Evolutionary conservation across 1,140 invertebrate genomes (phyloP), one percentile per base, ranked within the genome.

Genomic region (Ectropis grisescens): DNA sequence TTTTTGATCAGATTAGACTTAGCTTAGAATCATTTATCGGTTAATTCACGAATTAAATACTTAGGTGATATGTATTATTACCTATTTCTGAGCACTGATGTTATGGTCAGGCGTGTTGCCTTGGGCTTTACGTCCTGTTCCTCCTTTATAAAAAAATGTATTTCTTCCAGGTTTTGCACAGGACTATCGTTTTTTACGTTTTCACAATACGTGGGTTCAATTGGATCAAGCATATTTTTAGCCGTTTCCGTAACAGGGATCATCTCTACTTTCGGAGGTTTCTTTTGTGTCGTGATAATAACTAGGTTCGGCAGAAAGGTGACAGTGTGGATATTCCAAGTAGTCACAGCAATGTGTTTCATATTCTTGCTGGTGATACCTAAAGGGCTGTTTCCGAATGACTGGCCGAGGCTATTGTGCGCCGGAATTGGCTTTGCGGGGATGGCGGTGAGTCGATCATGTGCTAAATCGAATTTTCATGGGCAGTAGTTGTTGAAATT

Each of bases 141-240:
- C n/a, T n/a, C n/a, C n/a, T n/a, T n/a, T n/a, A n/a, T n/a, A n/a
- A n/a, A n/a, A n/a, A n/a, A n/a, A n/a, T n/a, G n/a, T n/a, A n/a
- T n/a, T n/a, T 39, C 39, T 71, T 68, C 16, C 47, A 83, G 91
- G 91, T 69, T 90, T 22, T 88, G 87, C 13, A 88, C 86, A 22
- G 90, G 91, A 12, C 81, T 92, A 53, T 85, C 87, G 12, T 88
- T 91, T 50, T 92, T 88, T 49, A 90, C 90, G 2, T 87, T 91
- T 26, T 87, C 89, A 0, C 90, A 92, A 59, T 91, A 89, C 49
- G 85, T 91, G 26, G 87, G 89, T 0, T 81, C 85, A 35, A 75
- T 91, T 13, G 88, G 86, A 6, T 88, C 85, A 1, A 82, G 92
- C 56, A 89, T 91, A 38, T 93, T 91, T 56, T 10, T 90, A 1